Conservation (phyloP, 2,113 vertebrate genomes). For the Hydrochoerus hydrochaeris region DNA sequence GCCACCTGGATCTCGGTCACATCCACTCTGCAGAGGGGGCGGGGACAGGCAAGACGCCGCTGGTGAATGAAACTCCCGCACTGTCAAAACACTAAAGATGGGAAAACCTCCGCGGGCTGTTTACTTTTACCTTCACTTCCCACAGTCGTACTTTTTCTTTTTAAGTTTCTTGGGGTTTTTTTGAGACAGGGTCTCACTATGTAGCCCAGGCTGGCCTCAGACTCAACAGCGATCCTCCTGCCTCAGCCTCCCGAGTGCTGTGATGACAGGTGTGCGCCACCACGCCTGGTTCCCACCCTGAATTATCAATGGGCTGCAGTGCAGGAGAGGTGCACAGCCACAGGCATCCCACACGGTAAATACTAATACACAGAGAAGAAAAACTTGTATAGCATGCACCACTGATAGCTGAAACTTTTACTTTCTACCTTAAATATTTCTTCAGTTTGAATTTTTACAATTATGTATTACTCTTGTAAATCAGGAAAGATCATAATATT, state of each 20-base stretch:
- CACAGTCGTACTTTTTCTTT: background rate
- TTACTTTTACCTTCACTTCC: slow-evolving; percentile 25
- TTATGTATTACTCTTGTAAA: background rate
- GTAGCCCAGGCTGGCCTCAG: background rate
- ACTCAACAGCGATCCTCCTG: background rate
- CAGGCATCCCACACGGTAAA: background rate
- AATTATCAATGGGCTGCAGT: background rate
- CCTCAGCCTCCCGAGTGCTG: background rate
- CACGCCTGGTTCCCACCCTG: background rate
- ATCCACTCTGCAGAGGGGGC: slow-evolving; percentile 89
- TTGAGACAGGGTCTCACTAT: background rate
- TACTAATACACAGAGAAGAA: background rate
- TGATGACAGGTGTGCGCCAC: background rate
- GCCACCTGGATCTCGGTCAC: slow-evolving; percentile 97
- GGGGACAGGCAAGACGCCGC: background rate
- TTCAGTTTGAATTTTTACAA: background rate
- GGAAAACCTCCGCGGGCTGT: background rate
- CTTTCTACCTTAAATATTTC: slow-evolving; percentile 21
- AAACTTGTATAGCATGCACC: background rate
- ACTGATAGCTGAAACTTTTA: slow-evolving; percentile 20
- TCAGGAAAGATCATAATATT: background rate
- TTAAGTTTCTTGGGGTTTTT: background rate
- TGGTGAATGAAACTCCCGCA: background rate
- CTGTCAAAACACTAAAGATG: background rate
- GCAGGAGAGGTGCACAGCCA: background rate